Evolutionary conservation across 2,113 vertebrate species (phyloP).

Genomic region (Burhinus oedicnemus): DNA sequence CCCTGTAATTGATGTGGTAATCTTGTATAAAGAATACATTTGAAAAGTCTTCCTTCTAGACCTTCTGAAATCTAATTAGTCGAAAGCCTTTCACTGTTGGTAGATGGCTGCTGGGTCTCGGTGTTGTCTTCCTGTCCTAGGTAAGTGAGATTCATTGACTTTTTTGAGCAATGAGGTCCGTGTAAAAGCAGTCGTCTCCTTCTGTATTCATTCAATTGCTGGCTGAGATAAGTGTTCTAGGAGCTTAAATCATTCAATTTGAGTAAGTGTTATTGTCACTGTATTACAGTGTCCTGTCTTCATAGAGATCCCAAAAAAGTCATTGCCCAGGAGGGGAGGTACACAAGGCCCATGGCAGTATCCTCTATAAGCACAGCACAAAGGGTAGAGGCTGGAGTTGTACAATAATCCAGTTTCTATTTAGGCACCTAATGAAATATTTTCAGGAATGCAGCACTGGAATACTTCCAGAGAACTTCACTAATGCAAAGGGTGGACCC

Average conservation of each 20-base stretch:
- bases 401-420: constrained; percentile 23
- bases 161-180: neutral
- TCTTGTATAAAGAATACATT: neutral
- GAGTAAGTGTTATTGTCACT: neutral
- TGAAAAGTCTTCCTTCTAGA: neutral
- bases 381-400: neutral
- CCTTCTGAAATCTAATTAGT: neutral
- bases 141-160: neutral
- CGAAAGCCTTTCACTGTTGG: neutral
- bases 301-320: neutral
- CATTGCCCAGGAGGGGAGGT: neutral
- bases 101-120: neutral
- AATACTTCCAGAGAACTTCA: neutral
- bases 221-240: neutral
- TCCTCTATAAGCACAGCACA: constrained; percentile 15
- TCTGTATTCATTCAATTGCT: neutral
- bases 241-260: neutral
- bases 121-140: neutral
- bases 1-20: neutral
- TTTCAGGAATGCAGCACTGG: constrained; percentile 25
- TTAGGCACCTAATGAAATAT: constrained; percentile 51
- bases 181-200: neutral
- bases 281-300: neutral
- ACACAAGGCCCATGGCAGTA: constrained; percentile 2
- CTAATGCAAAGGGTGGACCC: fast-evolving